These are phyloP conservation scores for Sebastes minor DNA, from an alignment of 2,797 vertebrate genomes.

Conservation along the genomic window DNA sequence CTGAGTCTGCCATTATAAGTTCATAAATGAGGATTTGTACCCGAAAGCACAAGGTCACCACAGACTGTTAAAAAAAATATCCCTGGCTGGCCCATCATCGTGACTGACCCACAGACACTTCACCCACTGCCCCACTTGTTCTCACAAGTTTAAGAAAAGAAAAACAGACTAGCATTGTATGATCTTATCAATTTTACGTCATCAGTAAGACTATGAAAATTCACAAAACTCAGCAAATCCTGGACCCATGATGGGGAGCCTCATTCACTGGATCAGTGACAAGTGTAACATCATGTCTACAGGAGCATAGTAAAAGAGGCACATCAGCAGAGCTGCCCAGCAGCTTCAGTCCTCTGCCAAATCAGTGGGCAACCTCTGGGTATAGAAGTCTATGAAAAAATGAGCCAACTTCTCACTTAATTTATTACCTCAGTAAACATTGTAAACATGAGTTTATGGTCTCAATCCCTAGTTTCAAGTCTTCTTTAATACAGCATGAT, in stretches of 20 bases:
- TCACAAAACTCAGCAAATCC: not conserved
- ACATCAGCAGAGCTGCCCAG: too few relatives aligned
- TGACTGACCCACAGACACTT: conserved; percentile 16
- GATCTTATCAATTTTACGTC: not conserved
- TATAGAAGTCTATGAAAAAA: too few relatives aligned
- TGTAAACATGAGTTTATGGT: too few relatives aligned
- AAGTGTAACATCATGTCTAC: not conserved
- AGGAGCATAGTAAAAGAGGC: not conserved
- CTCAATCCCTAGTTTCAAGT: too few relatives aligned
- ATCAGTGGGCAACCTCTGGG: too few relatives aligned
- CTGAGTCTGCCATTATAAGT: conserved; percentile 27
- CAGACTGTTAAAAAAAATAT: conserved; percentile 4
- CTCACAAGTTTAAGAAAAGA: not conserved
- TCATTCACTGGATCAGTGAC: not conserved
- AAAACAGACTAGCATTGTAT: not conserved
- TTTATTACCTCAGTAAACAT: too few relatives aligned
- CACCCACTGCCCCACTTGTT: conserved; percentile 52
- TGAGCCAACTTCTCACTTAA: too few relatives aligned
- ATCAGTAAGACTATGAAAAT: not conserved
- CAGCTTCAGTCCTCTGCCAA: too few relatives aligned
- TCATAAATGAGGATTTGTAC: conserved; percentile 41
- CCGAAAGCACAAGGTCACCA: conserved; percentile 6
- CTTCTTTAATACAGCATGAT: too few relatives aligned
- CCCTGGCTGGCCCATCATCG: not conserved
- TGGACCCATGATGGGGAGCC: not conserved